These are phyloP conservation scores for Meleagris gallopavo DNA, from an alignment of 2,113 vertebrate genomes.

Conservation along the genomic window DNA sequence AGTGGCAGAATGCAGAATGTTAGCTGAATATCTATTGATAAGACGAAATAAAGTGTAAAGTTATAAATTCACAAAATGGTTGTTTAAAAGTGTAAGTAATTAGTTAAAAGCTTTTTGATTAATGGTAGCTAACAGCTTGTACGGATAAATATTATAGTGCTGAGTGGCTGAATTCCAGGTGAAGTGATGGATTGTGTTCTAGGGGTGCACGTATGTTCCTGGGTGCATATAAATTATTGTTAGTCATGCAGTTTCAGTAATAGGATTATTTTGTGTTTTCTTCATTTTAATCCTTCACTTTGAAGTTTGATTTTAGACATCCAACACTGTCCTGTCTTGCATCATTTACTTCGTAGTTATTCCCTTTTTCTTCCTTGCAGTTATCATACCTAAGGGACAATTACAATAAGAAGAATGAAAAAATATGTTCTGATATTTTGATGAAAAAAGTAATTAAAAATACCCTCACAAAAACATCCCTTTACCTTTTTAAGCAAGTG, in stretches of 20 bases:
- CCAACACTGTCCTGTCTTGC: conserved; percentile 17
- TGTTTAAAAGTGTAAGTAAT: conserved; percentile 66
- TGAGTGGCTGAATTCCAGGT: conserved; percentile 71
- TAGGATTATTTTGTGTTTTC: conserved; percentile 51
- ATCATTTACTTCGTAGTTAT: conserved; percentile 28
- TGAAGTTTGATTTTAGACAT: conserved; percentile 17
- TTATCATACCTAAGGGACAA: background rate
- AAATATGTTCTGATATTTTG: conserved; percentile 9
- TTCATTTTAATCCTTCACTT: conserved; percentile 54
- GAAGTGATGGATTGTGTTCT: conserved; percentile 71
- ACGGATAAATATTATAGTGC: conserved; percentile 36
- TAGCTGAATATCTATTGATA: background rate
- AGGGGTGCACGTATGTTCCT: conserved; percentile 69
- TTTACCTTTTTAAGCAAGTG: background rate
- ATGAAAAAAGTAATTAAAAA: background rate
- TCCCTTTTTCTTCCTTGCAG: conserved; percentile 24
- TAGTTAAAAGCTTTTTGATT: conserved; percentile 73
- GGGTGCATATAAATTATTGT: conserved; percentile 69
- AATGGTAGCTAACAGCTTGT: conserved; percentile 70
- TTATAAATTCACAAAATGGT: conserved; percentile 30
- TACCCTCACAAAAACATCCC: background rate
- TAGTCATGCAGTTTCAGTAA: conserved; percentile 50
- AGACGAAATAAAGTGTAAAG: background rate
- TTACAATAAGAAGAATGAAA: background rate
- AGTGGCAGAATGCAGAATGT: background rate